These are phyloP conservation scores for Steatocranus sp. DNA, from an alignment of 2,797 vertebrate genomes.

Conservation along the genomic window DNA sequence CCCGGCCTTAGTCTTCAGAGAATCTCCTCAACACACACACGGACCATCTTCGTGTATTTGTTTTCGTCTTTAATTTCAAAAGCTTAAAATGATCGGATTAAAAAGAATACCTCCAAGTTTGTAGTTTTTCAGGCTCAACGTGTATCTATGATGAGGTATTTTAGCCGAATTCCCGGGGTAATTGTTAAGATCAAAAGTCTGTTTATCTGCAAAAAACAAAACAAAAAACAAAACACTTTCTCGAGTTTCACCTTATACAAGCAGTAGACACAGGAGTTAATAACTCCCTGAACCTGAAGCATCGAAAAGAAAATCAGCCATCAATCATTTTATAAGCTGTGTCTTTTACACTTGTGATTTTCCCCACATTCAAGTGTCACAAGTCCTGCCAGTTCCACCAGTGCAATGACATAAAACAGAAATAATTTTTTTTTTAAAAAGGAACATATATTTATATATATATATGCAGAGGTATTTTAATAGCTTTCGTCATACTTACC, in stretches of 20 bases:
- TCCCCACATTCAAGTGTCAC: not conserved
- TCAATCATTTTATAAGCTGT: not conserved
- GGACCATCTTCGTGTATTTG: not conserved
- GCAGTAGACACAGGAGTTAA: not conserved
- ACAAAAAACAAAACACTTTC: not conserved
- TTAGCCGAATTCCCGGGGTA: accelerated
- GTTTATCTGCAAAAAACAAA: not conserved
- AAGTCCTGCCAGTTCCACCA: not conserved
- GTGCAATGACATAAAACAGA: not conserved
- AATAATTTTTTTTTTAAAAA: not conserved
- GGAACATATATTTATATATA: not conserved
- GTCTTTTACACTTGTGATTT: not conserved
- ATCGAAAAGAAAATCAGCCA: not conserved
- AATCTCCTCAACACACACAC: not conserved
- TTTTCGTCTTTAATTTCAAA: not conserved
- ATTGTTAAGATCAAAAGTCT: not conserved
- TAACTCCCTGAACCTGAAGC: not conserved
- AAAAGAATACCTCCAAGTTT: not conserved
- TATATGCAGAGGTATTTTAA: not conserved
- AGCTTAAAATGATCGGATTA: not conserved
- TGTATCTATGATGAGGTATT: not conserved
- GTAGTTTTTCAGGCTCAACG: not conserved
- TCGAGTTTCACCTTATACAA: not conserved
- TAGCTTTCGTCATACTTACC: not conserved
- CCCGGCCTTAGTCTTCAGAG: not conserved